Evolutionary conservation across 2,797 vertebrate species (phyloP).

Genomic region (Sciaenops ocellatus): DNA sequence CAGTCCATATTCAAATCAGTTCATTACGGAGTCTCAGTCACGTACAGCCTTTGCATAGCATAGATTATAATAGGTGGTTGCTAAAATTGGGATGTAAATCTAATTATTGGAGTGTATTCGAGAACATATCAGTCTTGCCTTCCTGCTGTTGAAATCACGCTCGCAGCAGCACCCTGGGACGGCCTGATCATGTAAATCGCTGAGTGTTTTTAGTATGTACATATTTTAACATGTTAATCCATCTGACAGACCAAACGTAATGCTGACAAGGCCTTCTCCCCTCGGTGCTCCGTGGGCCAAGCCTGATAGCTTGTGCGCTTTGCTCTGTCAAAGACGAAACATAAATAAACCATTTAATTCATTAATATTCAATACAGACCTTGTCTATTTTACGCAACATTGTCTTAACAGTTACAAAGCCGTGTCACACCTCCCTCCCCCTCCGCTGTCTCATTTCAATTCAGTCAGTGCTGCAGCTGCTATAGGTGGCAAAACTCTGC

Average conservation of each 20-base stretch:
- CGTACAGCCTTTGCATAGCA: slow-evolving; percentile 10
- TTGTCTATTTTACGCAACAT: slow-evolving; percentile 48
- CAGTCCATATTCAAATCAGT: slow-evolving; percentile 61
- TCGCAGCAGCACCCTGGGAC: slow-evolving; percentile 54
- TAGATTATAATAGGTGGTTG: slow-evolving; percentile 48
- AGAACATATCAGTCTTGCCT: slow-evolving; percentile 40
- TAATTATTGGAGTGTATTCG: slow-evolving; percentile 58
- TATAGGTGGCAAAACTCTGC: slow-evolving; percentile 52
- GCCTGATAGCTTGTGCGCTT: slow-evolving; percentile 37
- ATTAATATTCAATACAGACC: slow-evolving; percentile 68
- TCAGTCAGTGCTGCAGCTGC: slow-evolving; percentile 35
- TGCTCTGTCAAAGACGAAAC: slow-evolving; percentile 57
- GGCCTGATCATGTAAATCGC: slow-evolving; percentile 71
- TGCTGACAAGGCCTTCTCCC: slow-evolving; percentile 71
- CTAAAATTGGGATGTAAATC: slow-evolving; percentile 67
- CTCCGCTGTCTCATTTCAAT: neutral
- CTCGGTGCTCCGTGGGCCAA: slow-evolving; percentile 57
- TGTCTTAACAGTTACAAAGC: slow-evolving; percentile 64
- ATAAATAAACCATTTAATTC: slow-evolving; percentile 71
- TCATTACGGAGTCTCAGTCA: slow-evolving; percentile 51
- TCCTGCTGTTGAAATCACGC: slow-evolving; percentile 44
- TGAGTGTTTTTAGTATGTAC: slow-evolving; percentile 78
- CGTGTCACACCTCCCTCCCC: neutral
- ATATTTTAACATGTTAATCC: slow-evolving; percentile 82
- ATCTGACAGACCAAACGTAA: slow-evolving; percentile 71